phyloP scores from a whole-genome alignment of 2,888 invertebrate genomes.

The Didymodactylos carnosus region DNA sequence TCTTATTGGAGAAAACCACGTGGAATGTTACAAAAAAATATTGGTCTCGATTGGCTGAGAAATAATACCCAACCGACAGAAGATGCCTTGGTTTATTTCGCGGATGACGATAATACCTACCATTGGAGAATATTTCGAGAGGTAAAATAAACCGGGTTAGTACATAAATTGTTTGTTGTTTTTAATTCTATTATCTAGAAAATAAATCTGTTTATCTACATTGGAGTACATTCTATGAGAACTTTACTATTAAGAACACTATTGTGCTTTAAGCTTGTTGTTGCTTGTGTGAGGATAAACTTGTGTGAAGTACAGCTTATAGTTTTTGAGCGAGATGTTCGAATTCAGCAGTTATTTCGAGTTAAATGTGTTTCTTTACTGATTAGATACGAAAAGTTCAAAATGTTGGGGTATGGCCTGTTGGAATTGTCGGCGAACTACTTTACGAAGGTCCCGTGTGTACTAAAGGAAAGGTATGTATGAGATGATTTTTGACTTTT shows the following conservation, averaged over 20 bases:
- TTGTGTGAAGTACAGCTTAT: too few species aligned
- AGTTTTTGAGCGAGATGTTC: background rate
- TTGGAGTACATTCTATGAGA: too few species aligned
- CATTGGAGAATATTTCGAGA: conserved; percentile 68
- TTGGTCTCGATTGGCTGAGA: conserved; percentile 52
- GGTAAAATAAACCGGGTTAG: conserved; percentile 36
- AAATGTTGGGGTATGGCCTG: conserved; percentile 69
- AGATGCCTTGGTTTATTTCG: conserved; percentile 66
- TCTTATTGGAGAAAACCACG: conserved; percentile 44
- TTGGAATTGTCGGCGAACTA: conserved; percentile 81
- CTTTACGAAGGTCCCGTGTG: conserved; percentile 73
- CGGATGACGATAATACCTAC: conserved; percentile 91
- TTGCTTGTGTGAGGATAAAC: too few species aligned
- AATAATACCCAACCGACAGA: conserved; percentile 37
- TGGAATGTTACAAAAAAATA: conserved; percentile 32
- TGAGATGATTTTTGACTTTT: background rate
- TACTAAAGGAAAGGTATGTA: conserved; percentile 36
- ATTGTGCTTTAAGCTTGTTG: too few species aligned
- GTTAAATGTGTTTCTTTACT: too few species aligned
- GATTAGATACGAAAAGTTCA: conserved; percentile 47
- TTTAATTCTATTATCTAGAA: background rate
- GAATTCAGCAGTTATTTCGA: background rate
- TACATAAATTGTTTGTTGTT: conserved; percentile 21
- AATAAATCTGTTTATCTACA: too few species aligned
- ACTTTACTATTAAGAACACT: too few species aligned